Conservation (phyloP, 1,140 invertebrate genomes). For the Holcopasites calliopsidis region DNA sequence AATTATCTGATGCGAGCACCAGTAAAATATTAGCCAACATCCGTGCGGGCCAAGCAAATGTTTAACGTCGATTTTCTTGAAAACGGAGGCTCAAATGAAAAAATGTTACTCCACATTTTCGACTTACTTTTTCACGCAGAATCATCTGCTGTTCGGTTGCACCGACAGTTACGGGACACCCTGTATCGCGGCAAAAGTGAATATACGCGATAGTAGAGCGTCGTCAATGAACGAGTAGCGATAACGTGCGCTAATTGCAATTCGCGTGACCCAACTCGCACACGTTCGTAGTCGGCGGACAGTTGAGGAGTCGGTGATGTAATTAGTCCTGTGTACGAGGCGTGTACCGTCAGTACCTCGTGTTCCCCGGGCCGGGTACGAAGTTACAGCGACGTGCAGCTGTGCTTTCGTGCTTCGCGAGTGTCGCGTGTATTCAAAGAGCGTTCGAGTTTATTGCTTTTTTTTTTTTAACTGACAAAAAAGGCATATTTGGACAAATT, state of each 20-base stretch:
- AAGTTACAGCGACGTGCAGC: conserved; percentile 16
- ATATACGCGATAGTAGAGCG: background rate
- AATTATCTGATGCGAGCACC: too few species aligned
- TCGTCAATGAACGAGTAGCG: conserved; percentile 38
- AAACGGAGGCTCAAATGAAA: too few species aligned
- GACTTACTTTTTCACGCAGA: too few species aligned
- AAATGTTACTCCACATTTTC: too few species aligned
- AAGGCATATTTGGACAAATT: too few species aligned
- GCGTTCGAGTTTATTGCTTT: background rate
- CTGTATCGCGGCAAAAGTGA: background rate
- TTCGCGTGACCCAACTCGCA: conserved; percentile 32
- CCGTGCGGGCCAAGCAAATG: too few species aligned
- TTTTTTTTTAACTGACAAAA: background rate
- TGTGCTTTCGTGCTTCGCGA: background rate
- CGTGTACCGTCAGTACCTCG: conserved; percentile 32
- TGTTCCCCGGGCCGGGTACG: conserved; percentile 12
- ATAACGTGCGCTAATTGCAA: conserved; percentile 41
- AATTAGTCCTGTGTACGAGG: conserved; percentile 43
- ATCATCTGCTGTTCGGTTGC: too few species aligned
- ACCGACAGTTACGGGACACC: background rate
- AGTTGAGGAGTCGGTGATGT: conserved; percentile 45
- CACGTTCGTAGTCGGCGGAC: background rate
- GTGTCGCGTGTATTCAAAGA: background rate
- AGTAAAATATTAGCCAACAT: too few species aligned
- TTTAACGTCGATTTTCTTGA: too few species aligned